These are phyloP conservation scores for Loriculus beryllinus DNA, from an alignment of 2,797 vertebrate genomes.

Conservation along the genomic window DNA sequence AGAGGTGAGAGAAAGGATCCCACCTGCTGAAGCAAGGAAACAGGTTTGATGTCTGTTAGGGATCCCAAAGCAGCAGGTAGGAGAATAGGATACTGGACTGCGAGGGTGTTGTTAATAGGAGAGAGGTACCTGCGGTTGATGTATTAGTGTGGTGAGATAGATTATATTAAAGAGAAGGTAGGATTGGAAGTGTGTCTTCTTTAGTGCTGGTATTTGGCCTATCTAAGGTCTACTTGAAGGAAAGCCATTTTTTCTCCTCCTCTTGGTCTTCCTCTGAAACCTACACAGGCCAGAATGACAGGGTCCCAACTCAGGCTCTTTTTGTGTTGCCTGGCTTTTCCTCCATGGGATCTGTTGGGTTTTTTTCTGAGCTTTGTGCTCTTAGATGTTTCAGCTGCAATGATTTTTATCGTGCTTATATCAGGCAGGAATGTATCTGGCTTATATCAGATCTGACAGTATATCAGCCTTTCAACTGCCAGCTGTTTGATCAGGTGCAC, in stretches of 20 bases:
- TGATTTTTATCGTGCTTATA: neutral
- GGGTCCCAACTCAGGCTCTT: neutral
- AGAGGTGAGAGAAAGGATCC: neutral
- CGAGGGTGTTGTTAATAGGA: neutral
- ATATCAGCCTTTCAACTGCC: neutral
- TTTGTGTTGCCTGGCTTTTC: neutral
- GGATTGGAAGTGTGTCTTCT: neutral
- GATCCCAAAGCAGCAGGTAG: neutral
- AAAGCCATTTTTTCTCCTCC: neutral
- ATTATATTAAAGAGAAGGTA: neutral
- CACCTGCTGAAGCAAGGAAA: neutral
- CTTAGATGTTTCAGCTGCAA: conserved; percentile 22
- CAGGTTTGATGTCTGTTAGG: neutral
- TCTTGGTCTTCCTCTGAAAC: neutral
- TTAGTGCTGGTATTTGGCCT: neutral
- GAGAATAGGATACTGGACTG: neutral
- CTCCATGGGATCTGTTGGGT: neutral
- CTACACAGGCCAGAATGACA: neutral
- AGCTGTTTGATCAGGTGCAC: conserved; percentile 60
- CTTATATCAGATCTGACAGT: neutral
- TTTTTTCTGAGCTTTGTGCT: neutral
- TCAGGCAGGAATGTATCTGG: neutral
- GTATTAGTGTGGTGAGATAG: neutral
- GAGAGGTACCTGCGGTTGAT: neutral
- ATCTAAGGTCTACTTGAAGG: neutral